These are phyloP conservation scores for Coracias cyanogaster DNA, from an alignment of 2,797 vertebrate genomes.

Conservation along the genomic window DNA sequence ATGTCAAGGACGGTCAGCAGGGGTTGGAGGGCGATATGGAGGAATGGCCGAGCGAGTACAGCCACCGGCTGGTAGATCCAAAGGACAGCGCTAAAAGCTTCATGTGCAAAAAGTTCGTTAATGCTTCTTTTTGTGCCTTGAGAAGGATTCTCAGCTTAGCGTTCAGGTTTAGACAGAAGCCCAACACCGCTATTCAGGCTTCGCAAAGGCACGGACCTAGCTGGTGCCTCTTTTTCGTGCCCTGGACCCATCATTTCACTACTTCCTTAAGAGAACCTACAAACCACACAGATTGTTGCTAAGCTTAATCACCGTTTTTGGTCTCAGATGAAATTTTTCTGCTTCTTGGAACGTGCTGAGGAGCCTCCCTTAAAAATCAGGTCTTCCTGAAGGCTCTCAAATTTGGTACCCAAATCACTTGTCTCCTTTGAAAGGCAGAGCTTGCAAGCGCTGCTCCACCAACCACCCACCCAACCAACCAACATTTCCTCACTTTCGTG, in stretches of 20 bases:
- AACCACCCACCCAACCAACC: not conserved
- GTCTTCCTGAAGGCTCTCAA: not conserved
- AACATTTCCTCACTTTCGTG: not conserved
- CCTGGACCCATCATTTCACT: not conserved
- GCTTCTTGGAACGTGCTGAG: not conserved
- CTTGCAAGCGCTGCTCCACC: not conserved
- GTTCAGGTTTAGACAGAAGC: not conserved
- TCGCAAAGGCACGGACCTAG: not conserved
- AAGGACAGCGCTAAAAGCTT: constrained; percentile 31
- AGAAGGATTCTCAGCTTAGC: not conserved
- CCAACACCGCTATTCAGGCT: not conserved
- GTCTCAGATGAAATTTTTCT: not conserved
- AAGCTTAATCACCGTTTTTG: not conserved
- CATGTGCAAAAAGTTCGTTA: not conserved
- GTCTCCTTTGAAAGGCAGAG: not conserved
- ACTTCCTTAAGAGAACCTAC: not conserved
- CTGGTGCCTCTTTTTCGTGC: not conserved
- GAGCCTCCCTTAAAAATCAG: not conserved
- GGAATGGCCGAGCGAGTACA: constrained; percentile 31
- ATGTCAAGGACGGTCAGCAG: constrained; percentile 40
- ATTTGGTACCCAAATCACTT: not conserved
- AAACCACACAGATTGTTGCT: not conserved
- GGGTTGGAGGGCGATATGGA: constrained; percentile 2
- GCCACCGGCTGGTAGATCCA: constrained; percentile 27
- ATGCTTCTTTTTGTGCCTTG: not conserved